phyloP scores from a whole-genome alignment of 2,888 invertebrate genomes.

The Automeris io region DNA sequence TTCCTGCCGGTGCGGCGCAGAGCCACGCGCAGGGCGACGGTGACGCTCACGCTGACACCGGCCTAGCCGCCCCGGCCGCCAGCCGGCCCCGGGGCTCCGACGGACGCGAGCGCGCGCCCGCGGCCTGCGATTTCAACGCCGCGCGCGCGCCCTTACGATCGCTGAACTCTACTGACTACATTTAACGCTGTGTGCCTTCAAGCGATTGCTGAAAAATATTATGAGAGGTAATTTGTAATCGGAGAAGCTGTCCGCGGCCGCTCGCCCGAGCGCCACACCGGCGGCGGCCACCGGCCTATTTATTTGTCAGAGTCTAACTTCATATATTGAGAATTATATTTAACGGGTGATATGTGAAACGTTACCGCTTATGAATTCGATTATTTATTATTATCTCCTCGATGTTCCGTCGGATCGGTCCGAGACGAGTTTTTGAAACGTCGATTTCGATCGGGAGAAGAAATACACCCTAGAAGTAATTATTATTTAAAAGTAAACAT shows the following conservation, averaged over 20 bases:
- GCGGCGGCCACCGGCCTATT: constrained; percentile 54
- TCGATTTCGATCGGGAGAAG: constrained; percentile 75
- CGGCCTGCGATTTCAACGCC: constrained; percentile 45
- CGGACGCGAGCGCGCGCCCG: constrained; percentile 38
- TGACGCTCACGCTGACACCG: constrained; percentile 95
- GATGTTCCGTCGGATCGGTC: constrained; percentile 72
- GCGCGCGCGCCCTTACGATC: constrained; percentile 56
- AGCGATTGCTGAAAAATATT: constrained; percentile 84
- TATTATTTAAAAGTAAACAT: constrained; percentile 72
- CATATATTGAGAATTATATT: constrained; percentile 76
- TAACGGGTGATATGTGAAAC: constrained; percentile 75
- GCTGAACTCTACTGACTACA: constrained; percentile 76
- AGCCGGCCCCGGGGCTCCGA: constrained; percentile 44
- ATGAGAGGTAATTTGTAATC: constrained; percentile 70
- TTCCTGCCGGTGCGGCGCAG: constrained; percentile 95
- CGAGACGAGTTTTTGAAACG: constrained; percentile 75
- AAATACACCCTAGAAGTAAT: constrained; percentile 73
- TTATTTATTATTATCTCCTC: constrained; percentile 73
- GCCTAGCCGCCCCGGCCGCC: constrained; percentile 77
- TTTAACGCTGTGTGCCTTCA: constrained; percentile 89
- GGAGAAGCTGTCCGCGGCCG: constrained; percentile 63
- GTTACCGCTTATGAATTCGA: constrained; percentile 74
- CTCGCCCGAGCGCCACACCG: constrained; percentile 58
- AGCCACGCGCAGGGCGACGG: constrained; percentile 89
- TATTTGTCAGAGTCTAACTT: constrained; percentile 69